Conservation (phyloP, 2,888 invertebrate genomes). For the Rhingia rostrata region DNA sequence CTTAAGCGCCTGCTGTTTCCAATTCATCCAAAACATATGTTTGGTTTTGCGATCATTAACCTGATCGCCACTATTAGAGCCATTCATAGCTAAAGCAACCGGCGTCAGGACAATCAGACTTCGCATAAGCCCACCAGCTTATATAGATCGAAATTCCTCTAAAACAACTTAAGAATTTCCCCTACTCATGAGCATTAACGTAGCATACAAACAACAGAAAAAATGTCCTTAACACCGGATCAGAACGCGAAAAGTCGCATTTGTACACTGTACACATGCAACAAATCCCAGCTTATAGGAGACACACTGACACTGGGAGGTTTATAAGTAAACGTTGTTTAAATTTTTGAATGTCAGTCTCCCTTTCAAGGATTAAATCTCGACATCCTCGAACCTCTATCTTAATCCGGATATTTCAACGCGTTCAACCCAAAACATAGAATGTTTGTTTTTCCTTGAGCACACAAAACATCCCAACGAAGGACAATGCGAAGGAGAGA, state of each 20-base stretch:
- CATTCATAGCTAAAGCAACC: not conserved
- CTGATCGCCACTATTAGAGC: no score
- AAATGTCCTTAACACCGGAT: constrained; percentile 34
- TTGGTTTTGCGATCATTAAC: no score
- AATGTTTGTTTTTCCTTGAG: constrained; percentile 18
- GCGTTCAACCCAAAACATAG: constrained; percentile 51
- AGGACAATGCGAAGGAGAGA: not conserved
- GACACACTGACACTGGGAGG: constrained; percentile 11
- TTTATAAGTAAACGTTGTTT: constrained; percentile 21
- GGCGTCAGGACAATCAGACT: not conserved
- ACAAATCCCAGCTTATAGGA: constrained; percentile 9
- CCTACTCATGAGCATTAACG: constrained; percentile 24
- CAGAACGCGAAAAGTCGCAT: constrained; percentile 41
- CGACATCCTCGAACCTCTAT: constrained; percentile 22
- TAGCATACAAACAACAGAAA: constrained; percentile 5
- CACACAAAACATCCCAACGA: not conserved
- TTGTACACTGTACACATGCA: not conserved
- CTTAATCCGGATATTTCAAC: constrained; percentile 67
- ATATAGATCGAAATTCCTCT: not conserved
- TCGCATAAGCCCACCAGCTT: not conserved
- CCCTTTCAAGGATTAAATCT: constrained; percentile 57
- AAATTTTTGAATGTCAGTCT: not conserved
- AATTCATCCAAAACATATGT: no score
- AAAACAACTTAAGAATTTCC: constrained; percentile 17
- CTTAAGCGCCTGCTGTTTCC: no score